These are phyloP conservation scores for Pristis pectinata DNA, from an alignment of 2,797 vertebrate genomes.

Conservation along the genomic window DNA sequence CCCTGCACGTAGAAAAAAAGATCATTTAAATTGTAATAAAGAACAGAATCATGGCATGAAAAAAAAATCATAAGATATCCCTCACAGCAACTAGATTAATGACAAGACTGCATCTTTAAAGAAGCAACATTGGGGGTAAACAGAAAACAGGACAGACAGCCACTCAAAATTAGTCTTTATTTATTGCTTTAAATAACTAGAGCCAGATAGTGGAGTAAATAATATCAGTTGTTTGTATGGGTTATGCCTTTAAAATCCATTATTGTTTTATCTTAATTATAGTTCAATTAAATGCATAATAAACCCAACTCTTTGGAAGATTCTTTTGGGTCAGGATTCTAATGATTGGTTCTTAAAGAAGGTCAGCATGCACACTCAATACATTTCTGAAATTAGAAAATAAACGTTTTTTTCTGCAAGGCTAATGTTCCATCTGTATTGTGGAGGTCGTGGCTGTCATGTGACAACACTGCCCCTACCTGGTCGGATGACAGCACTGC, in stretches of 20 bases:
- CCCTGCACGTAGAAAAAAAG: slow-evolving; percentile 58
- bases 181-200: background rate
- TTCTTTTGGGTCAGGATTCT: background rate
- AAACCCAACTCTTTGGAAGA: background rate
- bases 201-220: background rate
- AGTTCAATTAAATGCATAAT: background rate
- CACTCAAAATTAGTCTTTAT: background rate
- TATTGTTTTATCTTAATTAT: background rate
- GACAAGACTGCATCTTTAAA: background rate
- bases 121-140: background rate
- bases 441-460: no score
- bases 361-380: background rate
- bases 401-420: background rate
- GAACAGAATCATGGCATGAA: background rate
- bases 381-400: background rate
- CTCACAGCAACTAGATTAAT: background rate
- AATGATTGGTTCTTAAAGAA: background rate
- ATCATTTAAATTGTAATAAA: background rate
- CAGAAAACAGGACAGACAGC: background rate
- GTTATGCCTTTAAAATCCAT: background rate
- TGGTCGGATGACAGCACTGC: no score
- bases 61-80: background rate
- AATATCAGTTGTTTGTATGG: background rate
- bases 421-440: no score
- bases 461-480: no score